phyloP scores from a whole-genome alignment of 2,797 vertebrate species.

The Argyrosomus regius region DNA sequence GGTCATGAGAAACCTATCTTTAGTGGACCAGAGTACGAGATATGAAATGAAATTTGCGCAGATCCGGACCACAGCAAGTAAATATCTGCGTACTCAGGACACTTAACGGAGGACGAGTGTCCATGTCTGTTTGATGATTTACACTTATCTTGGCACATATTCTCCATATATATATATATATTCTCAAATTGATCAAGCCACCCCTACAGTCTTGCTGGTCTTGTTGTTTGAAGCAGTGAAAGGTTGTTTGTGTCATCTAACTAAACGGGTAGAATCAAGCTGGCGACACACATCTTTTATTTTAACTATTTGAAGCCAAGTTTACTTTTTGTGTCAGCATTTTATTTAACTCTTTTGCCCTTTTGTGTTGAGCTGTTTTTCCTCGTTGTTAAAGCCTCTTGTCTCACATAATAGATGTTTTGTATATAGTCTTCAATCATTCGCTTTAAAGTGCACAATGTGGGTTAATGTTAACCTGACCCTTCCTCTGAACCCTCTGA shows the following conservation, averaged over 20 bases:
- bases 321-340: background rate
- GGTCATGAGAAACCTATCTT: constrained; percentile 13
- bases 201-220: background rate
- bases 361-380: constrained; percentile 8
- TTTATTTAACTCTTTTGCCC: constrained; percentile 12
- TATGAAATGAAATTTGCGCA: background rate
- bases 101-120: background rate
- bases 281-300: background rate
- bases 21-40: background rate
- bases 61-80: constrained; percentile 7
- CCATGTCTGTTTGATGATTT: background rate
- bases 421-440: constrained; percentile 40
- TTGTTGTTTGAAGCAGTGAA: background rate
- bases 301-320: background rate
- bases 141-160: background rate
- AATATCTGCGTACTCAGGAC: constrained; percentile 5
- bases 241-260: background rate
- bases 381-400: background rate
- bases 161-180: background rate
- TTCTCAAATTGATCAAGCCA: background rate
- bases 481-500: constrained; percentile 42
- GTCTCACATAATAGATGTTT: constrained; percentile 11
- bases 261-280: background rate
- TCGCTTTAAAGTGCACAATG: constrained; percentile 50
- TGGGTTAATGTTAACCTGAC: constrained; percentile 57